Conservation (phyloP, 2,113 vertebrate species). For the Ochotona curzoniae region DNA sequence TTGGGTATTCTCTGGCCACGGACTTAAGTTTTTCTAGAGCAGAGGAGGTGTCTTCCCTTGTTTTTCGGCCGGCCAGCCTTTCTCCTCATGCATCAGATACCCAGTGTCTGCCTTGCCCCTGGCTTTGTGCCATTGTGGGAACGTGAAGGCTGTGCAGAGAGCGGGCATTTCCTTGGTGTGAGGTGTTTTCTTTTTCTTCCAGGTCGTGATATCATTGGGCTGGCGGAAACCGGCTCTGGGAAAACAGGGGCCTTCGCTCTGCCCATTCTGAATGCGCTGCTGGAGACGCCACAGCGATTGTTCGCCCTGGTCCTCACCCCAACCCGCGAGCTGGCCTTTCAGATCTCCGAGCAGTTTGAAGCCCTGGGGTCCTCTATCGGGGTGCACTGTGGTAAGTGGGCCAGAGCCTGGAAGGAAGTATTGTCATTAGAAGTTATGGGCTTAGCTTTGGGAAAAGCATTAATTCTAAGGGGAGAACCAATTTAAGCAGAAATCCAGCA, state of each 20-base stretch:
- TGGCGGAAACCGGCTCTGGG: constrained; percentile 98
- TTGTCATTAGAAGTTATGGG: not conserved
- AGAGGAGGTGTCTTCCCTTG: not conserved
- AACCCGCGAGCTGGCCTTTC: constrained; percentile 97
- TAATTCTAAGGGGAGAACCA: not conserved
- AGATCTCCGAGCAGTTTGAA: constrained; percentile 98
- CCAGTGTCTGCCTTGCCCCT: not conserved
- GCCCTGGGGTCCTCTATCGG: constrained; percentile 98
- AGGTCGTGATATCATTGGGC: constrained; percentile 95
- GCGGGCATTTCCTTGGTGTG: not conserved
- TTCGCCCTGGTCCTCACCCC: constrained; percentile 97
- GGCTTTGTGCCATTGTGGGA: not conserved
- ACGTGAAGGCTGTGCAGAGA: not conserved
- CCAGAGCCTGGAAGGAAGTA: not conserved
- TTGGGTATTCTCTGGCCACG: not conserved
- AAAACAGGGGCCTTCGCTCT: constrained; percentile 98
- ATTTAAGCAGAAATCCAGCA: not conserved
- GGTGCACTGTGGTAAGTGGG: constrained; percentile 92
- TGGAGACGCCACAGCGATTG: constrained; percentile 93
- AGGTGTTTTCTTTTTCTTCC: constrained; percentile 38
- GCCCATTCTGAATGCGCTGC: constrained; percentile 95
- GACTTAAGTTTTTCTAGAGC: constrained; percentile 14
- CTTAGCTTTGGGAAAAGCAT: not conserved
- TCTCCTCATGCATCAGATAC: not conserved
- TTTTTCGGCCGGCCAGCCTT: not conserved